phyloP scores from a whole-genome alignment of 2,113 vertebrate species.

The Gallinago undulata region DNA sequence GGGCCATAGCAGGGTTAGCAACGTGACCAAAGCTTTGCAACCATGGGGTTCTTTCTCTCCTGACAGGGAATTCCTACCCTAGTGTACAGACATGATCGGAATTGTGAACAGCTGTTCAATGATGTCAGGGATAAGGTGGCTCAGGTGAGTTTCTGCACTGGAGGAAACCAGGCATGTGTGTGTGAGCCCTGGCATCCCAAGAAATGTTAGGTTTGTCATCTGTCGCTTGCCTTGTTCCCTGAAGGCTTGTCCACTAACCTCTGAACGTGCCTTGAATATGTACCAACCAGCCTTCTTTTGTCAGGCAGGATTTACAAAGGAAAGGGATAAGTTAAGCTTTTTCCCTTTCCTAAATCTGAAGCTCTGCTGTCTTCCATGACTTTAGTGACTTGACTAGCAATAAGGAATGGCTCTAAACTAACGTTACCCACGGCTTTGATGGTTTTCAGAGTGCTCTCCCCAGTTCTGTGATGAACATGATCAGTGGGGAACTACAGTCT shows the following conservation, averaged over 20 bases:
- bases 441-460: conserved; percentile 80
- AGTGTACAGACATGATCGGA: conserved; percentile 84
- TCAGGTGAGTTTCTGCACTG: conserved; percentile 78
- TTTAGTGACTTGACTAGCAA: not conserved
- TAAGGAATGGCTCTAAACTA: not conserved
- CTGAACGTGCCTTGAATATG: fast-evolving
- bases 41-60: not conserved
- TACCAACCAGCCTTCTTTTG: not conserved
- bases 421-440: not conserved
- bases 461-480: conserved; percentile 62
- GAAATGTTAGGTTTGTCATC: not conserved
- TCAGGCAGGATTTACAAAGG: not conserved
- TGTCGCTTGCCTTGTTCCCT: not conserved
- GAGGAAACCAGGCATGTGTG: not conserved
- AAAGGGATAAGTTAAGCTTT: not conserved
- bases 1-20: not conserved
- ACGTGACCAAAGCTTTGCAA: not conserved
- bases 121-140: conserved; percentile 82
- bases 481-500: conserved; percentile 85
- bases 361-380: not conserved
- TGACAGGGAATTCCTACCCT: conserved; percentile 90
- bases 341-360: not conserved
- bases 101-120: conserved; percentile 87
- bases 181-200: not conserved
- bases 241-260: not conserved